Percentiles rank a stretch among this genome's conserved stretches.
These are phyloP conservation scores for Brevimyrus niger DNA, from an alignment of 2,113 vertebrate species.

Conservation along the genomic window DNA sequence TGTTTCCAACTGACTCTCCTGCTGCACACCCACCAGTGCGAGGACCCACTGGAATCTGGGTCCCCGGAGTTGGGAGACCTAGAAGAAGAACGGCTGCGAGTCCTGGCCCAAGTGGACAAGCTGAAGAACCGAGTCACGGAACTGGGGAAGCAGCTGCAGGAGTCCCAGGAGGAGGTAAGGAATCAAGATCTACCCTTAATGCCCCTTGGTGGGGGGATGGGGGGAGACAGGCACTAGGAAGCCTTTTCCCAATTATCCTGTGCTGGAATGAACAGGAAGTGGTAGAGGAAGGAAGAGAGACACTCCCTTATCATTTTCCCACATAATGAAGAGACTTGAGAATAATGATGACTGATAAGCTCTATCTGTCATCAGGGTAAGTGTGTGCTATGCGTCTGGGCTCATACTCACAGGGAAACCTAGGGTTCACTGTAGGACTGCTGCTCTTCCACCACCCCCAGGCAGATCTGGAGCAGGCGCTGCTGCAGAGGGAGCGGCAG, in stretches of 20 bases:
- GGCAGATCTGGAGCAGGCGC: conserved; percentile 89
- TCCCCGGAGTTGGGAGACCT: conserved; percentile 62
- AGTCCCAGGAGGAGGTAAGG: conserved; percentile 80
- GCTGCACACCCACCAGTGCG: conserved; percentile 57
- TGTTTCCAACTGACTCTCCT: background rate
- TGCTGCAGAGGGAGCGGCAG: conserved; percentile 83
- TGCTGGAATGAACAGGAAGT: conserved; percentile 10
- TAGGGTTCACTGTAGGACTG: conserved; percentile 70
- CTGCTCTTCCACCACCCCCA: conserved; percentile 38
- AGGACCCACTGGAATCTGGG: conserved; percentile 57
- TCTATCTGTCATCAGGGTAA: background rate
- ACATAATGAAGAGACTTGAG: background rate
- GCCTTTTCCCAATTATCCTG: conserved; percentile 6
- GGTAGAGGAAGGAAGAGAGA: background rate
- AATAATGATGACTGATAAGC: background rate
- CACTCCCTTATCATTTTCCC: background rate
- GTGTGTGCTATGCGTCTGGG: background rate
- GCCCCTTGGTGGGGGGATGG: background rate
- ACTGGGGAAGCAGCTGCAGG: conserved; percentile 88
- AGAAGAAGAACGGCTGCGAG: conserved; percentile 69
- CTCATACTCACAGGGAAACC: conserved; percentile 44
- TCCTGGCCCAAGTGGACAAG: conserved; percentile 68
- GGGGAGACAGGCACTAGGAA: conserved; percentile 13
- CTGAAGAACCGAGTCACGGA: conserved; percentile 76
- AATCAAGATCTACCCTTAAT: background rate